Base-by-base conservation (phyloP, 2,888 invertebrate species). In the Resseliella maxima region DNA sequence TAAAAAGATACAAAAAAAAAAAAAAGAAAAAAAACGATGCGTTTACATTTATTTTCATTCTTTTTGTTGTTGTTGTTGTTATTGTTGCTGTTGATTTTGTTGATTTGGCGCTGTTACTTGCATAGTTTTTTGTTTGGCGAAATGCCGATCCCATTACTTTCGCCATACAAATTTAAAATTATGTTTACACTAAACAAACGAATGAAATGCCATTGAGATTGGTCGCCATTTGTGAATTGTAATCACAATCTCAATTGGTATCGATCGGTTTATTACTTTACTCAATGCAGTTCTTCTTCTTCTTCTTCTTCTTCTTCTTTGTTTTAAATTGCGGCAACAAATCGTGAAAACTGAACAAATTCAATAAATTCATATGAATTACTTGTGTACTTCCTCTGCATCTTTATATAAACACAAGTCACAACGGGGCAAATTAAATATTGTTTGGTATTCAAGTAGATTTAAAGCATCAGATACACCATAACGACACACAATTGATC, bases 391-490 rank as follows among this genome's bases (percentile, higher is more conserved):
- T 72, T 72, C 72, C 72, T 27, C 72, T 31, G 2, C 31, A 31
- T 27, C 31, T 31, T 15, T 27, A 5, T 1, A 72, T 59, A 72
- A 72, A 31, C 31, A 35, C 72, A 72, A 31, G 72, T 72, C 72
- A 72, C 72, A 72, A 72, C 72, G 31, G 31, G n/a, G 72, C 72
- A 72, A 72, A 72, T 72, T 72, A 72, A 72, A 72, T 72, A 72
- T 72, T 59, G 59, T 59, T 59, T n/a, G 24, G 59, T 1, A 12
- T 72, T 31, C 31, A 72, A 15, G 15, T 72, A 72, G 72, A 72
- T 72, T 27, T 72, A 72, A 72, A 72, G 3, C 31, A 35, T 31
- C 31, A 31, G 72, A 72, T 72, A 72, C n/a, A n/a, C n/a, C n/a
- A n/a, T 59, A 31, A 31, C 31, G 31, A 24, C n/a, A 24, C 1